These are phyloP conservation scores for Latheticus oryzae DNA, from an alignment of 2,888 invertebrate species.

Conservation along the genomic window DNA sequence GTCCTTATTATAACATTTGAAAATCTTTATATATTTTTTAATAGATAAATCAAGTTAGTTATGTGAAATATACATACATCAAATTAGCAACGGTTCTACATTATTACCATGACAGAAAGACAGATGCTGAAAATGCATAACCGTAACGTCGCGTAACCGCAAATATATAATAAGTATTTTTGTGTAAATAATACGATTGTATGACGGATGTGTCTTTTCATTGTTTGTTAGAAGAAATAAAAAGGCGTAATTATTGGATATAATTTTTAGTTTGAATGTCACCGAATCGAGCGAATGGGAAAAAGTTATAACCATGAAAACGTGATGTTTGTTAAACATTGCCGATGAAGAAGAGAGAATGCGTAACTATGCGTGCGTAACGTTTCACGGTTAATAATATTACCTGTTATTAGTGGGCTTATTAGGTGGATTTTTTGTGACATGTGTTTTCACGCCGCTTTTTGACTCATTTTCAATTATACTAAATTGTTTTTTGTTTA, in stretches of 20 bases:
- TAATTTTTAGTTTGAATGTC: slow-evolving; percentile 25
- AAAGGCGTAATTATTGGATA: slow-evolving; percentile 11
- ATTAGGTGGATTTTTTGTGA: slow-evolving; percentile 19
- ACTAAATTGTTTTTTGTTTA: no score
- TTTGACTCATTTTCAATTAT: no score
- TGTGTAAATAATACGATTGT: no score
- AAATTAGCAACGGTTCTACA: no score
- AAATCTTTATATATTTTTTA: slow-evolving; percentile 29
- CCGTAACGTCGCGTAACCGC: no score
- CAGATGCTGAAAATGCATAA: no score
- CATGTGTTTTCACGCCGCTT: slow-evolving; percentile 37
- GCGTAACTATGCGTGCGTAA: slow-evolving; percentile 32
- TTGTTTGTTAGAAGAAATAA: background rate
- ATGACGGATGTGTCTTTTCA: slow-evolving; percentile 19
- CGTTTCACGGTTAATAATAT: slow-evolving; percentile 30
- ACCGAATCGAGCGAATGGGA: slow-evolving; percentile 19
- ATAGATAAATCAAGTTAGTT: no score
- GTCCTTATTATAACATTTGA: slow-evolving; percentile 37
- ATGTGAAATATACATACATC: no score
- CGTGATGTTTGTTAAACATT: slow-evolving; percentile 14
- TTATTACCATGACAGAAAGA: no score
- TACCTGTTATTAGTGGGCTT: no score
- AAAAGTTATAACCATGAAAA: slow-evolving; percentile 21
- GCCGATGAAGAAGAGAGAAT: slow-evolving; percentile 26
- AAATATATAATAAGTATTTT: no score